phyloP scores from a whole-genome alignment of 2,113 vertebrate species.

The Colaptes auratus region DNA sequence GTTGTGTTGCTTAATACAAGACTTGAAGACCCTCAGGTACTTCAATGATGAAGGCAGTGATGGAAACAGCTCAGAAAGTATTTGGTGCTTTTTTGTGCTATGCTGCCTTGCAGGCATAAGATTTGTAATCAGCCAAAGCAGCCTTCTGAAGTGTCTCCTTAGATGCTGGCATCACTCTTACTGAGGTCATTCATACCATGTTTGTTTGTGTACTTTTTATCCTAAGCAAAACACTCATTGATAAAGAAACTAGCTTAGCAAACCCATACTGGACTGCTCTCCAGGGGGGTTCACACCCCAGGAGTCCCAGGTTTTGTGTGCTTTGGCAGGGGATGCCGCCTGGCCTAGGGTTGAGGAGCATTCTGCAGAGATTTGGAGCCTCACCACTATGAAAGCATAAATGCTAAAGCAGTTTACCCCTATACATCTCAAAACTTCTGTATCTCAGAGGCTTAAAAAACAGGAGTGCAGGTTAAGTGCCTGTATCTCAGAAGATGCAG shows the following conservation, averaged over 20 bases:
- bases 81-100: not conserved
- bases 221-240: not conserved
- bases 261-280: not conserved
- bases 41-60: not conserved
- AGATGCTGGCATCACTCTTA: rapidly evolving
- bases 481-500: not conserved
- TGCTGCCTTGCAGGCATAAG: not conserved
- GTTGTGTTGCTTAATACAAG: not conserved
- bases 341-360: not conserved
- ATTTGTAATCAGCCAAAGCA: not conserved
- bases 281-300: not conserved
- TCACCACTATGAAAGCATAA: not conserved
- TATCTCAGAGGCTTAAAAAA: not conserved
- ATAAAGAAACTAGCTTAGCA: not conserved
- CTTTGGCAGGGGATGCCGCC: not conserved
- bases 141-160: not conserved
- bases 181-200: not conserved
- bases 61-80: not conserved
- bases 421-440: not conserved
- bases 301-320: not conserved
- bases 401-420: not conserved
- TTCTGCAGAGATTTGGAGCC: rapidly evolving
- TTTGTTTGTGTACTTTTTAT: not conserved
- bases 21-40: not conserved
- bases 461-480: not conserved